Conservation (phyloP, 2,797 vertebrate genomes). For the Eulemur rubriventer region DNA sequence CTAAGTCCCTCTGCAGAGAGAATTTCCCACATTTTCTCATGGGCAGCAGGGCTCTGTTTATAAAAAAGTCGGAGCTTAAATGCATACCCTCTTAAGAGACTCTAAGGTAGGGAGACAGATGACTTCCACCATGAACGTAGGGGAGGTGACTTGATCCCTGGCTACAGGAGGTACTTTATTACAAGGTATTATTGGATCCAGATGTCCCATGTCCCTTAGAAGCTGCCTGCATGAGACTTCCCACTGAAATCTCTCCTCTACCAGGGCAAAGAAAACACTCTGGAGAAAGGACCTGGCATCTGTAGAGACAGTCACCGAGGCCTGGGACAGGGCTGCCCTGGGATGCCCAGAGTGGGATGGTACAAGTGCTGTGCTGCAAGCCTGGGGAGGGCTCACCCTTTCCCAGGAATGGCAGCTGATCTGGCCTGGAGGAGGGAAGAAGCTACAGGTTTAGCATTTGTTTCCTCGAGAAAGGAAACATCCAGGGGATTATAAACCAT, state of each 20-base stretch:
- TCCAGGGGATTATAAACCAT: constrained; percentile 65
- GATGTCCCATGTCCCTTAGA: constrained; percentile 50
- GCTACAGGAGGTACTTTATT: constrained; percentile 47
- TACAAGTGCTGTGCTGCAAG: background rate
- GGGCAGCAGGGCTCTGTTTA: background rate
- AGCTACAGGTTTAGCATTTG: constrained; percentile 3
- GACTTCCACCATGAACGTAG: background rate
- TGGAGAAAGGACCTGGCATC: background rate
- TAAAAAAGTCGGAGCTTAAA: constrained; percentile 34
- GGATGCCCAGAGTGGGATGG: background rate
- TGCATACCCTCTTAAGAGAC: constrained; percentile 3
- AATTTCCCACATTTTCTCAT: background rate
- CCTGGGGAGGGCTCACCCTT: background rate
- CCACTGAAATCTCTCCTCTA: background rate
- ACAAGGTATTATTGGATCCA: constrained; percentile 45
- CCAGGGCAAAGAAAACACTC: background rate
- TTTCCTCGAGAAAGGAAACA: constrained; percentile 66
- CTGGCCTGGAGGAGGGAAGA: background rate
- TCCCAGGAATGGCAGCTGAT: constrained; percentile 46
- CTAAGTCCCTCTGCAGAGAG: background rate
- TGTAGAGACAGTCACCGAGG: background rate
- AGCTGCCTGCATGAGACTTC: background rate
- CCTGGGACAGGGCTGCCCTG: background rate
- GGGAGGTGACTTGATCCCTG: constrained; percentile 31
- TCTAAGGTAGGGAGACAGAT: constrained; percentile 38